These are phyloP conservation scores for Drosophila formosana DNA, from an alignment of 2,888 invertebrate genomes.

Conservation along the genomic window DNA sequence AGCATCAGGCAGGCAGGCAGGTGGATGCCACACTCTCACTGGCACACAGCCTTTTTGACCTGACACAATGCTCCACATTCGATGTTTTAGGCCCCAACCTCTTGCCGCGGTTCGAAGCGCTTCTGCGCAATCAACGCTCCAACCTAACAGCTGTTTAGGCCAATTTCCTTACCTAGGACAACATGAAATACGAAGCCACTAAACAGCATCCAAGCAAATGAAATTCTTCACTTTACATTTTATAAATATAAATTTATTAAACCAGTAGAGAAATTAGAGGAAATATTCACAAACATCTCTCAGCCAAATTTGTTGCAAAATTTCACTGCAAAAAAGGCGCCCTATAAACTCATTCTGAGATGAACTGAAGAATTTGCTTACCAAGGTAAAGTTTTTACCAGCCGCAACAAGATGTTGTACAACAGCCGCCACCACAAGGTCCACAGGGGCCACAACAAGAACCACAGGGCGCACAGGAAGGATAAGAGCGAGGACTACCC, in stretches of 20 bases:
- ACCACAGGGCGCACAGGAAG: constrained; percentile 24
- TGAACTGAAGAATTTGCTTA: neutral
- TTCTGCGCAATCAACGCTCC: constrained; percentile 47
- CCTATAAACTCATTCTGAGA: neutral
- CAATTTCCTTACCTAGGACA: constrained; percentile 72
- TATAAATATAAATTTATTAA: constrained; percentile 1
- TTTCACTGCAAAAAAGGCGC: neutral
- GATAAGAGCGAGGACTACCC: constrained; percentile 24
- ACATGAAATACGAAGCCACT: constrained; percentile 40
- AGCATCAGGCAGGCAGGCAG: constrained; percentile 46
- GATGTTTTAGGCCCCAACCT: constrained; percentile 65
- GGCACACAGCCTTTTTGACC: constrained; percentile 73
- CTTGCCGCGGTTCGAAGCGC: constrained; percentile 38
- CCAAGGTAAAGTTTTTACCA: constrained; percentile 4
- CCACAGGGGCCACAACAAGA: constrained; percentile 33
- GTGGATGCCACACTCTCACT: constrained; percentile 37
- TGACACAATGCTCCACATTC: constrained; percentile 82
- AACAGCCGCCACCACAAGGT: constrained; percentile 42
- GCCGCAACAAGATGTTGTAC: constrained; percentile 6
- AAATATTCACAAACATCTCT: constrained; percentile 37
- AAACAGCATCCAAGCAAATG: constrained; percentile 13
- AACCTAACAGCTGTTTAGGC: constrained; percentile 64
- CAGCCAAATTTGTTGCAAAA: constrained; percentile 26
- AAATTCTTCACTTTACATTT: neutral
- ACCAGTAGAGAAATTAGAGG: constrained; percentile 15